These are phyloP conservation scores for Forpus xanthops DNA, from an alignment of 2,797 vertebrate genomes.

Conservation along the genomic window DNA sequence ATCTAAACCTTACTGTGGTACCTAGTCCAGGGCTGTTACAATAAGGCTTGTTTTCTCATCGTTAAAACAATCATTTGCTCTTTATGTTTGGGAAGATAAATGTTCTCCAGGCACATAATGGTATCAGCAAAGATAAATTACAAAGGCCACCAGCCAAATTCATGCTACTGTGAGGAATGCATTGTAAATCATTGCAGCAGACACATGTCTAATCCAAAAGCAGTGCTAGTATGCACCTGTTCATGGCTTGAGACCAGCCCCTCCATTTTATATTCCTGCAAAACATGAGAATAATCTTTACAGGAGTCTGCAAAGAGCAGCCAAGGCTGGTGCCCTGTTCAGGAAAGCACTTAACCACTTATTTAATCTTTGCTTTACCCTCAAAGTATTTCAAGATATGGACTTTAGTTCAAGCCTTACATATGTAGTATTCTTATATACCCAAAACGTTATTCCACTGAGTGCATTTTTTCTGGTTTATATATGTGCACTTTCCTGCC, in stretches of 20 bases:
- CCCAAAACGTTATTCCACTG: accelerated
- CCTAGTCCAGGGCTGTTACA: neutral
- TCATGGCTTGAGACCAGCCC: neutral
- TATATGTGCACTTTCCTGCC: neutral
- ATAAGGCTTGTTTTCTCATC: conserved; percentile 44
- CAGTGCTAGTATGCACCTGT: conserved; percentile 21
- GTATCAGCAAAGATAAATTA: conserved; percentile 59
- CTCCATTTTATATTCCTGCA: neutral
- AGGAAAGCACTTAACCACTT: neutral
- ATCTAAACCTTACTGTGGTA: neutral
- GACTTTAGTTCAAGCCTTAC: neutral
- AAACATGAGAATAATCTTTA: neutral
- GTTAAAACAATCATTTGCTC: conserved; percentile 27
- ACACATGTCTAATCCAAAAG: neutral
- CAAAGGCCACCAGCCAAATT: neutral
- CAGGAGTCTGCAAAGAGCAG: neutral
- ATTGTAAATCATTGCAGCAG: neutral
- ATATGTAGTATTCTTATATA: neutral
- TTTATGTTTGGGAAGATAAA: conserved; percentile 45
- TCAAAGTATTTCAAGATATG: neutral
- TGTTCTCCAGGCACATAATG: neutral
- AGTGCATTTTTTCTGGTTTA: neutral
- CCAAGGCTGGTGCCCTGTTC: neutral
- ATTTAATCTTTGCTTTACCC: neutral
- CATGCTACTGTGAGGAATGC: neutral